phyloP scores from a whole-genome alignment of 2,888 invertebrate species.

The Carpatolechia fugitivella region DNA sequence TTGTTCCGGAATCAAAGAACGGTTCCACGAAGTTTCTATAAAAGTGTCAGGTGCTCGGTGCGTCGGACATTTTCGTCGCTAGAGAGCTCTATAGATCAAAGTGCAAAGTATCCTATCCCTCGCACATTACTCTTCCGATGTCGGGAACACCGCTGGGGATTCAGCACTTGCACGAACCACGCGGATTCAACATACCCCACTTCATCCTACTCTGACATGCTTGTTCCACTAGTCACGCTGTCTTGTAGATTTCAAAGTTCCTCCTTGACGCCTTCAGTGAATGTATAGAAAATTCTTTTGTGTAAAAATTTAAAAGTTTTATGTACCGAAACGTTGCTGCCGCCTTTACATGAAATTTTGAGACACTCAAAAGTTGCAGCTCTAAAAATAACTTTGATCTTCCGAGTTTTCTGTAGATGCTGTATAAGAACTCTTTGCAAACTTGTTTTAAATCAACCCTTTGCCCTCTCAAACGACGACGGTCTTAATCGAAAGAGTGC shows the following conservation, averaged over 20 bases:
- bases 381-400: no score
- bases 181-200: background rate
- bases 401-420: no score
- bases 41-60: slow-evolving; percentile 11
- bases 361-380: no score
- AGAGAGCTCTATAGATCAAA: slow-evolving; percentile 55
- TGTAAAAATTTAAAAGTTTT: no score
- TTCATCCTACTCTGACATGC: background rate
- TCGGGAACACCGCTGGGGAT: slow-evolving; percentile 43
- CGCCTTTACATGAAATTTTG: no score
- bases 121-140: slow-evolving; percentile 51
- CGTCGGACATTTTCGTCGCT: slow-evolving; percentile 32
- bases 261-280: background rate
- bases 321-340: background rate
- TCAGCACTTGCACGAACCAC: background rate
- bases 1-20: background rate
- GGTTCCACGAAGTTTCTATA: slow-evolving; percentile 11
- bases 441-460: no score
- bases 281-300: background rate
- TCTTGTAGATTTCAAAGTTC: background rate
- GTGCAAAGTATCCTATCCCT: slow-evolving; percentile 48
- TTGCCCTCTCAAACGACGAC: no score
- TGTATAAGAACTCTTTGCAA: no score
- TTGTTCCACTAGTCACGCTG: background rate
- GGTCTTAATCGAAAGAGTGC: background rate